Base-by-base conservation (phyloP, 2,888 invertebrate species). In the Sarcophaga carnaria region DNA sequence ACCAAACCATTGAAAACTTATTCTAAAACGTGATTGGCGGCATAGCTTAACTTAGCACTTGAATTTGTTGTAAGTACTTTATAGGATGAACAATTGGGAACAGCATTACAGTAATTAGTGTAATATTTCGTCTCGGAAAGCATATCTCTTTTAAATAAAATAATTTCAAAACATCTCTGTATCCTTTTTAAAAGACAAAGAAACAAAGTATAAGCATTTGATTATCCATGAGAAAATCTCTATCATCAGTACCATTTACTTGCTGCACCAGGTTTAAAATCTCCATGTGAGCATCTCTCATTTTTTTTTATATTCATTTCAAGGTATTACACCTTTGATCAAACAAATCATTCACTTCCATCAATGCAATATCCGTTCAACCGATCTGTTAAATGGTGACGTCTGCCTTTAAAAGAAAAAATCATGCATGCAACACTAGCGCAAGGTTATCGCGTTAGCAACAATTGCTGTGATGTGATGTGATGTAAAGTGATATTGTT, bases 251-350 rank as follows among this genome's bases (percentile, higher is more conserved):
- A 49, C 14, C 49, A 49, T 49, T 2, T 49, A 49, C 11, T 20
- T 62, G 17, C 3, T 62, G 10, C 2, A 6, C 10, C 14, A 14
- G n/a, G 45, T 67, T 74, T 67, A 10, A 70, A 84, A 79, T 79
- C 69, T 62, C n/a, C 49, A 70, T 87, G 70, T 63, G 83, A 77
- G 83, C 80, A 86, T 88, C 87, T 54, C 37, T 2, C 37, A 6
- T 27, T 37, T 10, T 37, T 10, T 37, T 37, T 8, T 37, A 37
- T 8, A 37, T 37, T 37, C 37, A 37, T 37, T 87, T 84, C 37
- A 81, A 83, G 83, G 77, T 71, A 80, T 88, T 87, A 86, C 89
- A 88, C 87, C 88, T 88, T 87, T 80, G 49, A 79, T 80, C 78
- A 83, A 86, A 80, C 83, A 82, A 87, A 81, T 80, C 70, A 69